Base-by-base conservation (phyloP, 2,888 invertebrate species). In the Anorthoa munda region DNA sequence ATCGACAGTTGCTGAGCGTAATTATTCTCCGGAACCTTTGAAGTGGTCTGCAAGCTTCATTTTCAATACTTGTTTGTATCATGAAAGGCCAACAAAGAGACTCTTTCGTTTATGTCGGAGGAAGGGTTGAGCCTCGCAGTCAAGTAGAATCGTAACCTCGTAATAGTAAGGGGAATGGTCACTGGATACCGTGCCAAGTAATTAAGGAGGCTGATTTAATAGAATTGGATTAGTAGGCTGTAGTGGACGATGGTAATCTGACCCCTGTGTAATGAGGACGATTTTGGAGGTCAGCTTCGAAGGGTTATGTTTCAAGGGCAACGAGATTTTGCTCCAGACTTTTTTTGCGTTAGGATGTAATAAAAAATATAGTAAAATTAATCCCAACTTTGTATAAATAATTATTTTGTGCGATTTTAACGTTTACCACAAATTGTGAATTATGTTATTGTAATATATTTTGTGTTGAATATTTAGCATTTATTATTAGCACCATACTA, bases 171-270 rank as follows among this genome's bases (percentile, higher is more conserved):
- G 60, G 26, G 11, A 61, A 46, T 48, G 82, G 79, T 73, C 56
- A 60, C 12, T 64, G 21, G 66, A 59, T 50, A 66, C 56, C 46
- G 23, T 67, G 74, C 56, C 64, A 67, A 83, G 69, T 82, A 78
- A 81, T 81, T 78, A 78, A 67, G 60, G 64, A 58, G 79, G 46
- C 59, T 60, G 83, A 82, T 80, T 72, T 69, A 80, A 78, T 82
- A 66, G 63, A 73, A 81, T 77, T 69, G 69, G 51, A 73, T 74
- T 73, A 79, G 46, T 51, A 26, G 26, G 51, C 4, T 55, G 46
- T 55, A 53, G 45, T 46, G 59, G 26, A n/a, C 63, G 58, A 23
- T 66, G 18, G 23, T 66, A 26, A 53, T 79, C 63, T 21, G 61
- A 74, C 46, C 75, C 56, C 50, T 23, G 15, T 21, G 53, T 80